Evolutionary conservation across 1,140 invertebrate genomes (phyloP), one percentile per base, ranked within the genome.

Genomic region (Drosophila virilis): DNA sequence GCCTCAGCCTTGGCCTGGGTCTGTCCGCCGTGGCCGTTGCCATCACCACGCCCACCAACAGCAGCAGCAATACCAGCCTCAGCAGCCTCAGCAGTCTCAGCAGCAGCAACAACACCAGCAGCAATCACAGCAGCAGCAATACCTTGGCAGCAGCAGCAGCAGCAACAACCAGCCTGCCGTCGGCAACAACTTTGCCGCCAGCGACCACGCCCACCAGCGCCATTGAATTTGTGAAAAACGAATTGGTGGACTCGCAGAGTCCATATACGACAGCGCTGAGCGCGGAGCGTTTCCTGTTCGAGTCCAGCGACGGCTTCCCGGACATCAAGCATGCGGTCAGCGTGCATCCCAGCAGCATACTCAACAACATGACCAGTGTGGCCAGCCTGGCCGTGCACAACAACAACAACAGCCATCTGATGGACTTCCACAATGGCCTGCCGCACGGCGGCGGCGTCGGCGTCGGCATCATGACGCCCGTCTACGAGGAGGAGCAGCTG

Each of bases 311-410:
- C 7, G 80, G 91, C 2, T 91, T 80, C 22, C 84, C 90, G 12
- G 91, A 92, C n/a, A 92, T 89, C n/a, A 92, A 92, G 61, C 85
- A 92, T 62, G 90, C 90, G 5, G 89, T 91, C 0, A 90, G 84
- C 67, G 78, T 91, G 42, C 82, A 90, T 62, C 75, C 65, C n/a
- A 67, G 71, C 32, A 78, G 68, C 32, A 28, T 28, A 28, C 54
- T 74, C 35, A 81, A 74, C 43, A 81, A 70, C 22, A 84, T 74
- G 45, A 64, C 33, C 50, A 78, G 67, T 33, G 64, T 76, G 62
- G 68, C 68, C 37, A 81, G 69, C 35, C 28, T 73, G 32, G 74
- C 59, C 8, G 58, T 48, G 43, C 71, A 74, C 42, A 79, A 62
- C 64, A 65, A 75, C 43, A 71, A 43, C 66, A 79, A 78, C 48